Conservation (phyloP, 2,113 vertebrate species). For the Tachysurus fulvidraco region DNA sequence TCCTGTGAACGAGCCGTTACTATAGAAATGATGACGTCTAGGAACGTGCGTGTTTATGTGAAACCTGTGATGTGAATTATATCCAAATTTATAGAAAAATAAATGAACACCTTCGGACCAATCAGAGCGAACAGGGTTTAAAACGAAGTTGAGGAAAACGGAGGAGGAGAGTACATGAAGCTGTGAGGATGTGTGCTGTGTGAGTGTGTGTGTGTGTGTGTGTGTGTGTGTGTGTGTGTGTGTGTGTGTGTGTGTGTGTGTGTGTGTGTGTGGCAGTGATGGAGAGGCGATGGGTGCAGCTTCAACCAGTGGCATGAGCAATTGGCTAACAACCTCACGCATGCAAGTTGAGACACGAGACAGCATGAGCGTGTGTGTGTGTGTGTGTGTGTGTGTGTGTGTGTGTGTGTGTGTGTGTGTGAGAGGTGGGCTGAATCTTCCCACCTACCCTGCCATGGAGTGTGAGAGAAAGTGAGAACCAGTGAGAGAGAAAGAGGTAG, state of each 20-base stretch:
- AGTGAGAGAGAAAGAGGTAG: conserved; percentile 14
- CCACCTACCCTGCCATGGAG: conserved; percentile 42
- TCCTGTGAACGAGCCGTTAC: not conserved
- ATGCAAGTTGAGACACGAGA: conserved; percentile 51
- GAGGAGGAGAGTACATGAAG: not conserved
- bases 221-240: too few species aligned
- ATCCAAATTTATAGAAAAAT: not conserved
- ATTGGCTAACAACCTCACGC: conserved; percentile 28
- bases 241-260: not conserved
- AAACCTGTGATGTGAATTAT: not conserved
- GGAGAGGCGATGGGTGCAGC: conserved; percentile 26
- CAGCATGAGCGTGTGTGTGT: conserved; percentile 8
- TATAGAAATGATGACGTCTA: not conserved
- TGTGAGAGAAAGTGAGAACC: conserved; percentile 16
- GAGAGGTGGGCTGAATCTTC: conserved; percentile 22
- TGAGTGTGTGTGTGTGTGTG: not conserved
- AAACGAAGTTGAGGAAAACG: not conserved
- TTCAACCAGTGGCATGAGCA: conserved; percentile 37
- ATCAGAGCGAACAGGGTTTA: not conserved
- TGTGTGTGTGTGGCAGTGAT: not conserved
- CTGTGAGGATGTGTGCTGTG: not conserved
- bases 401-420: conserved; percentile 15
- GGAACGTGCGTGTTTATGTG: not conserved
- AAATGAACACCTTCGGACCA: not conserved
- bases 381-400: conserved; percentile 16